Evolutionary conservation across 2,797 vertebrate genomes (phyloP), one percentile per base, ranked within the genome.

Genomic region (Melanotaenia nigrans): DNA sequence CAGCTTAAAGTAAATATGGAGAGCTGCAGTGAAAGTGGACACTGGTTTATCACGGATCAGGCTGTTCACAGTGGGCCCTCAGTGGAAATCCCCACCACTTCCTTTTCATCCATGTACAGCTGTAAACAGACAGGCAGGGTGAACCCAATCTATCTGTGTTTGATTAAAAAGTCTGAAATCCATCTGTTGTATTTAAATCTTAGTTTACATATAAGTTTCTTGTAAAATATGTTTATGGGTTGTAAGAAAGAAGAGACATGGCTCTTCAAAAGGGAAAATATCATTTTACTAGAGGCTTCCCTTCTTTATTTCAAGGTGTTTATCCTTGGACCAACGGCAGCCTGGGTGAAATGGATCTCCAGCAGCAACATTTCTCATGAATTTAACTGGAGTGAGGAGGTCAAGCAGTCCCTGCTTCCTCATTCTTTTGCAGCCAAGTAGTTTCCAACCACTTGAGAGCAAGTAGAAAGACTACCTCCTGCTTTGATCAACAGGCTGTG

Each of bases 61-160:
- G 40, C 10, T 57, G 57, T 14, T 55, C 12, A 12, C 47, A 47
- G 58, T 32, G 64, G 78, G 71, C 81, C 78, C 38, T 32, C 58
- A 5, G 35, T 72, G 86, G 86, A 86, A 88, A 79, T 83, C 86
- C 86, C 84, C 84, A 24, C 61, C 69, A 55, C 80, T 83, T 81
- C 78, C 78, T 40, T 40, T 58, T 47, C 55, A 71, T 81, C 78
- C 79, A 60, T 24, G 55, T 60, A 32, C 22, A 68, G 66, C 3
- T 61, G 67, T 57, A 71, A 79, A 74, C 71, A 68, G 12, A 18
- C 56, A 53, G 30, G 13, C 28, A 6, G 36, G 49, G 16, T 22
- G 45, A 18, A 60, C 40, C 35, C 40, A 22, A 1, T 5, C 35
- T 36, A 4, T 28, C 1, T 51, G 22, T 7, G 42, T 14, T 59